These are phyloP conservation scores for Zaprionus taronus DNA, from an alignment of 1,140 invertebrate species.

Conservation along the genomic window DNA sequence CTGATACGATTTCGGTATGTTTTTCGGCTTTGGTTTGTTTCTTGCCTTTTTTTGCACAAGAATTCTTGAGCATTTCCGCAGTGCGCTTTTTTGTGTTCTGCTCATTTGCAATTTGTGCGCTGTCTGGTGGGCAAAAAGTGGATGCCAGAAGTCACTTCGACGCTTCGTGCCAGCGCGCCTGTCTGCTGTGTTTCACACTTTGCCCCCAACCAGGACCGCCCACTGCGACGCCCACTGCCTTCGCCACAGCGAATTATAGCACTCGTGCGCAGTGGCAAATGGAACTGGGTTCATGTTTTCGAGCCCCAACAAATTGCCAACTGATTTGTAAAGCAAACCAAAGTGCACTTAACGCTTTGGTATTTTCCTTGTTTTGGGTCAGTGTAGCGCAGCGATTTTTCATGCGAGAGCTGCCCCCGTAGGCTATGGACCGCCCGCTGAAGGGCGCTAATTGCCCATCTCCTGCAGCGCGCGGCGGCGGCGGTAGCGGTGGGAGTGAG, in stretches of 20 bases:
- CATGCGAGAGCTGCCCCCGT: conserved; percentile 53
- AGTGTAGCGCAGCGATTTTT: conserved; percentile 55
- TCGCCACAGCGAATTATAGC: conserved; percentile 6
- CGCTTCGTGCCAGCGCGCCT: conserved; percentile 76
- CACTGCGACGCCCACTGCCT: conserved; percentile 48
- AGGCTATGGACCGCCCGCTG: conserved; percentile 35
- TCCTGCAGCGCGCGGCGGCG: neutral
- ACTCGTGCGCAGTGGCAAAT: conserved; percentile 48
- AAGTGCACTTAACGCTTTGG: conserved; percentile 56
- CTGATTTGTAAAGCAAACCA: conserved; percentile 59
- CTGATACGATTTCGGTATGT: conserved; percentile 71
- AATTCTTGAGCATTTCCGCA: conserved; percentile 80
- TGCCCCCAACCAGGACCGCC: conserved; percentile 61
- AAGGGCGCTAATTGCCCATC: conserved; percentile 42
- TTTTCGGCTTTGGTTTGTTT: conserved; percentile 33
- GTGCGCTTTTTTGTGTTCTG: conserved; percentile 60
- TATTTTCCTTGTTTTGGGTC: conserved; percentile 52
- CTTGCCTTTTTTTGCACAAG: conserved; percentile 63
- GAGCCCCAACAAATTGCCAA: conserved; percentile 45
- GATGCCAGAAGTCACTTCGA: conserved; percentile 65
- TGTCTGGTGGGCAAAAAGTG: conserved; percentile 41
- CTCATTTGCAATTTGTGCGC: conserved; percentile 76
- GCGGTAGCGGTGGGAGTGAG: neutral
- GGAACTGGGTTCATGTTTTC: conserved; percentile 49
- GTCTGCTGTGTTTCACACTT: conserved; percentile 75